Evolutionary conservation across 2,888 invertebrate genomes (phyloP), one percentile per base, ranked within the genome.

Genomic region (Cosmia trapezina): DNA sequence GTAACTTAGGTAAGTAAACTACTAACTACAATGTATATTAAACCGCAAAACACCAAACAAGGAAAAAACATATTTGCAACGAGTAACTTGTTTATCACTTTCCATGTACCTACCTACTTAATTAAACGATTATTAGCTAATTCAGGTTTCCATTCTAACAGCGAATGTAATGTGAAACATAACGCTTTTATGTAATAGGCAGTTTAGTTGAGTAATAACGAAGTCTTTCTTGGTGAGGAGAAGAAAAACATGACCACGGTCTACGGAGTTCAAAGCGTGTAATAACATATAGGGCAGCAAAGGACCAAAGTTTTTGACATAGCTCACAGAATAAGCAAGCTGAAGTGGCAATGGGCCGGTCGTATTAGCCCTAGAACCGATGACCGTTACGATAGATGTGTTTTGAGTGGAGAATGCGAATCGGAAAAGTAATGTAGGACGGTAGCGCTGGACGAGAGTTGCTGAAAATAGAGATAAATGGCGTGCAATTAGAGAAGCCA

Each of bases 11-110:
- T 69, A 60, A 59, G 12, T 37, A 41, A 41, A 62, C 19, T 17
- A 17, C 45, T 59, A 47, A 33, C 14, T 57, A 70, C 54, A 70
- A 54, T 65, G 56, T 67, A 54, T n/a, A 61, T 9, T 19, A 53
- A 80, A 70, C 83, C 83, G 66, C 78, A 77, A 80, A 76, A 65
- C 65, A 54, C 37, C 47, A 69, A 56, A 80, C 54, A 43, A 82
- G 82, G 83, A 80, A 80, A 80, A 80, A 82, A 82, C 66, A 78
- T 51, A 63, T 78, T 73, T 66, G n/a, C 28, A 69, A 63, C 68
- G 22, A n/a, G 70, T 53, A 47, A 37, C 53, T 66, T 37, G 49
- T 77, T 81, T 66, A 72, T 72, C 56, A 78, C 66, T 80, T 80
- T 78, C 72, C 66, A 82, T 56, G 47, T 60, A 41, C 9, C 19